Conservation (phyloP, 2,888 invertebrate species). For the Eupithecia dodoneata region DNA sequence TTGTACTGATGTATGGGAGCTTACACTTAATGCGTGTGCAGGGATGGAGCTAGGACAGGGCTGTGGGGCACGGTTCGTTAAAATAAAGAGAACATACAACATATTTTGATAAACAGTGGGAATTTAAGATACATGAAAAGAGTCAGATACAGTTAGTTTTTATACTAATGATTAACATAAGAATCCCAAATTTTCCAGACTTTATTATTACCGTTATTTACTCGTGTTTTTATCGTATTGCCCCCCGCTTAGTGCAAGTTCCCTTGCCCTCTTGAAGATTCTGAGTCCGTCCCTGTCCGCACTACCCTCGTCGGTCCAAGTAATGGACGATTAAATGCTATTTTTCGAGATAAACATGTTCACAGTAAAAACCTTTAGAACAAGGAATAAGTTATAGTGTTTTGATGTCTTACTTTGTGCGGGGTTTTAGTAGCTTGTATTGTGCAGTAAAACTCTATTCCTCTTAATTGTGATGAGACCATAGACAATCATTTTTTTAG, state of each 20-base stretch:
- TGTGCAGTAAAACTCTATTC: neutral
- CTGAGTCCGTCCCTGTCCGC: slow-evolving; percentile 45
- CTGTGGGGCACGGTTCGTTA: no score
- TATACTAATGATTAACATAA: no score
- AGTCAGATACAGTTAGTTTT: no score
- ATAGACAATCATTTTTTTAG: neutral
- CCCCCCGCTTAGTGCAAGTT: neutral
- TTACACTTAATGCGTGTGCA: no score
- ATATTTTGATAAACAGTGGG: no score
- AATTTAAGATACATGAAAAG: no score
- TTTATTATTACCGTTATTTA: no score
- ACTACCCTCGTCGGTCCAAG: slow-evolving; percentile 59
- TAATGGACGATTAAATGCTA: slow-evolving; percentile 61
- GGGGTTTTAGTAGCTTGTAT: slow-evolving; percentile 10
- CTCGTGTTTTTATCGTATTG: neutral
- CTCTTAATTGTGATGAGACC: neutral
- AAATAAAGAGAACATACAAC: no score
- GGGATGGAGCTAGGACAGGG: no score
- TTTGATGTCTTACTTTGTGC: slow-evolving; percentile 29
- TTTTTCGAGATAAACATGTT: slow-evolving; percentile 61
- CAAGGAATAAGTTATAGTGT: slow-evolving; percentile 35
- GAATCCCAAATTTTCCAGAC: no score
- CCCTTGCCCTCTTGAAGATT: slow-evolving; percentile 25
- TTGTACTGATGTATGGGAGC: no score
- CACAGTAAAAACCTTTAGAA: slow-evolving; percentile 52